Evolutionary conservation across 2,888 invertebrate species (phyloP).

Genomic region (Idaea biselata): DNA sequence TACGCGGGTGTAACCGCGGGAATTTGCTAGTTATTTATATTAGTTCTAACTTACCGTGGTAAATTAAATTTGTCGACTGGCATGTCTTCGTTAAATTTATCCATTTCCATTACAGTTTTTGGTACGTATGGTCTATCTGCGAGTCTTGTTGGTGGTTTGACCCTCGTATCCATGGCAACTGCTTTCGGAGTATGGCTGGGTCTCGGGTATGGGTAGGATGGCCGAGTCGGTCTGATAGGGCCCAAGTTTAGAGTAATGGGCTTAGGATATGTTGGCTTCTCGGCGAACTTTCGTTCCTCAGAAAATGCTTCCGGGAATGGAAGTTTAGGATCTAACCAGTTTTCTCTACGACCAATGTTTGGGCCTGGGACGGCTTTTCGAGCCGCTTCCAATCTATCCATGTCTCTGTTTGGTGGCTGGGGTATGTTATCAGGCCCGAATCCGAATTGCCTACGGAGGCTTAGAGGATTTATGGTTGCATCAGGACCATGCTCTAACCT

Average conservation of each 20-base stretch:
- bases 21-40: too few relatives aligned
- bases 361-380: neutral
- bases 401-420: neutral
- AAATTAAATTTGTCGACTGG: constrained; percentile 32
- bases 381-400: neutral
- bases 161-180: neutral
- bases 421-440: neutral
- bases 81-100: constrained; percentile 33
- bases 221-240: constrained; percentile 9
- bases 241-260: constrained; percentile 11
- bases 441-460: neutral
- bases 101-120: constrained; percentile 17
- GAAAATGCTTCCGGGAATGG: neutral
- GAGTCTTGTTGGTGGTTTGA: neutral
- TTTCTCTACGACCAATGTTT: neutral
- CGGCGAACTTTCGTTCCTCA: neutral
- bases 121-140: neutral
- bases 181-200: constrained; percentile 5
- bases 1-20: too few relatives aligned
- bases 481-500: neutral
- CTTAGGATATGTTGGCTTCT: constrained; percentile 7
- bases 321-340: neutral
- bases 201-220: constrained; percentile 10
- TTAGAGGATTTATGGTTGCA: neutral
- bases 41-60: constrained; percentile 25